These are phyloP conservation scores for Apogon hyalosoma DNA, from an alignment of 2,797 vertebrate species.

Conservation along the genomic window DNA sequence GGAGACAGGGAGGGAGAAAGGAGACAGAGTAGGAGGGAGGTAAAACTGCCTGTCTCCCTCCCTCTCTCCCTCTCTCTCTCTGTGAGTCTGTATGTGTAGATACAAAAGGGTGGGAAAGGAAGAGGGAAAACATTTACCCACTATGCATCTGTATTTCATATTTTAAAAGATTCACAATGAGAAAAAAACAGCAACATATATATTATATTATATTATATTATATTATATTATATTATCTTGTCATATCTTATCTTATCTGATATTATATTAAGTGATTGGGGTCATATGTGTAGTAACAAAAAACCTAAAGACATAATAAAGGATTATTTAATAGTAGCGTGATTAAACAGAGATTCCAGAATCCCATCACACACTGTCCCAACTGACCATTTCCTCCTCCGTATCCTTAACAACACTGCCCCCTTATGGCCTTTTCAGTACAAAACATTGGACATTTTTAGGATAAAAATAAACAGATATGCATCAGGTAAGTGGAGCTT, in stretches of 20 bases:
- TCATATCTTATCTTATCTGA: too few relatives aligned
- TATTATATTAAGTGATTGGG: not conserved
- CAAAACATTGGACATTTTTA: conserved; percentile 20
- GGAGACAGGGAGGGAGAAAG: conserved; percentile 53
- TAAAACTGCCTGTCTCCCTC: conserved; percentile 20
- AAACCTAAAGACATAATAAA: not conserved
- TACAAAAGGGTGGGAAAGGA: conserved; percentile 7
- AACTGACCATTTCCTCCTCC: not conserved
- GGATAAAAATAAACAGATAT: conserved; percentile 22
- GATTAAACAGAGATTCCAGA: conserved; percentile 20
- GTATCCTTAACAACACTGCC: conserved; percentile 47
- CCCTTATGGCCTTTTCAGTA: conserved; percentile 54
- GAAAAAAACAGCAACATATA: conserved; percentile 1
- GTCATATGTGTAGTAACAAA: not conserved
- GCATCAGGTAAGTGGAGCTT: conserved; percentile 50
- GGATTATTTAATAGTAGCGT: not conserved
- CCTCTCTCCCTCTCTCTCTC: not conserved
- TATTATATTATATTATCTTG: too few relatives aligned
- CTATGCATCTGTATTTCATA: not conserved
- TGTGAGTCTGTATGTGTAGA: not conserved
- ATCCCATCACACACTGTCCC: not conserved
- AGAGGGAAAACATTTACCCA: not conserved
- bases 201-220: not conserved
- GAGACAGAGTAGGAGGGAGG: conserved; percentile 38
- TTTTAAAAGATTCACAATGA: not conserved